Percentiles rank a stretch among this genome's conserved stretches.
Evolutionary conservation across 2,888 invertebrate species (phyloP).

Genomic region (Formica aserva): DNA sequence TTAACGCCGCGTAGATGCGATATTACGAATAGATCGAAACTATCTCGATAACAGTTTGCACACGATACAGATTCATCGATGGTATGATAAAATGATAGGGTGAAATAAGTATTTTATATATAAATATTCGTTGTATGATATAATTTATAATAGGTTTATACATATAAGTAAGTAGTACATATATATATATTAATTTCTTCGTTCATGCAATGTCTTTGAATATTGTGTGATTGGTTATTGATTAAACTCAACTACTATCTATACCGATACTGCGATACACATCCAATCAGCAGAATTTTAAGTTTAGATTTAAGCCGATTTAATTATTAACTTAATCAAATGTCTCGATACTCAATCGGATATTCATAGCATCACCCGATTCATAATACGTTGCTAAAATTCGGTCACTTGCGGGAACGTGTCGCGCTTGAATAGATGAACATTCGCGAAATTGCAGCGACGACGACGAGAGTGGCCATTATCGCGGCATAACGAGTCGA

Average conservation of each 20-base stretch:
- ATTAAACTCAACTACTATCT: background rate
- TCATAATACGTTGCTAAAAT: constrained; percentile 21
- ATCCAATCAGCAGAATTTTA: background rate
- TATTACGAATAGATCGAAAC: constrained; percentile 30
- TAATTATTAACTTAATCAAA: constrained; percentile 3
- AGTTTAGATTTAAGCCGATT: background rate
- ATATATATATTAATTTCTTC: no score
- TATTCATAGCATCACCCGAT: constrained; percentile 4
- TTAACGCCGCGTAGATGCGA: constrained; percentile 40
- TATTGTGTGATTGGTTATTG: background rate
- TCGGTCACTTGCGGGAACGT: constrained; percentile 41
- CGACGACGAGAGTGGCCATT: constrained; percentile 57
- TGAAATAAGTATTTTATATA: background rate
- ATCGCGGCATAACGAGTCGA: constrained; percentile 74
- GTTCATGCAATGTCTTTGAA: background rate
- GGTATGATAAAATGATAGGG: background rate
- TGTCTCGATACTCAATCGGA: constrained; percentile 16
- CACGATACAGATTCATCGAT: background rate
- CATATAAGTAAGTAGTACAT: background rate
- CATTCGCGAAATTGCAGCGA: constrained; percentile 44
- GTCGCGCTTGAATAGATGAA: constrained; percentile 57
- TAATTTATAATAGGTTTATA: background rate
- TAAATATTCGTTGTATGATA: background rate
- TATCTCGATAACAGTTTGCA: background rate
- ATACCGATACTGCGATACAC: background rate